A percentile compares a stretch with the other conserved stretches of the same genome.
phyloP scores from a whole-genome alignment of 2,113 vertebrate species.

The Sander lucioperca region DNA sequence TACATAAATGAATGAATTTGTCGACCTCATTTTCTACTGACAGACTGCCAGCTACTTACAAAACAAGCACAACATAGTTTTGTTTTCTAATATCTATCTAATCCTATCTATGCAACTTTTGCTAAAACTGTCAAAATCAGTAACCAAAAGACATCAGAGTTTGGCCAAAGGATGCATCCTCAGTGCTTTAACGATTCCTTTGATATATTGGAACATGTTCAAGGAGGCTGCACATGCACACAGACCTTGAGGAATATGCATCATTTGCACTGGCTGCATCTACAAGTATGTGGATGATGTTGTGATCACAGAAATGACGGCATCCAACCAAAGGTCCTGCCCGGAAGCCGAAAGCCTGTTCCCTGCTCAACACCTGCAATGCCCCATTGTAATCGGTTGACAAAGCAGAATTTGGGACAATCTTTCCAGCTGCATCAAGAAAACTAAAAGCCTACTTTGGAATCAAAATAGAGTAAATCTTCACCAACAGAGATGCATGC shows the following conservation, averaged over 20 bases:
- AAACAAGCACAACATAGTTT: too few relatives aligned
- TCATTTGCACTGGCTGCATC: neutral
- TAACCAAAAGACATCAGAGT: neutral
- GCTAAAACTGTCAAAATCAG: too few relatives aligned
- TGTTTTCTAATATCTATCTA: too few relatives aligned
- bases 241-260: neutral
- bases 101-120: too few relatives aligned
- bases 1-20: too few relatives aligned
- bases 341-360: neutral
- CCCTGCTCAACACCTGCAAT: neutral
- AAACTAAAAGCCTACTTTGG: neutral
- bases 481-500: neutral
- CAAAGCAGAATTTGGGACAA: neutral
- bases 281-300: neutral
- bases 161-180: neutral
- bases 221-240: neutral
- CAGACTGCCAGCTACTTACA: too few relatives aligned
- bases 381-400: neutral
- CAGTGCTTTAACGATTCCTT: neutral
- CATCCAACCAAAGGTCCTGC: neutral
- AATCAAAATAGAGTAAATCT: neutral
- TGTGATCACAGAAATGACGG: constrained; percentile 6
- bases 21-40: too few relatives aligned
- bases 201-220: constrained; percentile 7
- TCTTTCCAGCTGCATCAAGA: neutral